phyloP scores from a whole-genome alignment of 2,888 invertebrate species.

The Nephrotoma appendiculata region DNA sequence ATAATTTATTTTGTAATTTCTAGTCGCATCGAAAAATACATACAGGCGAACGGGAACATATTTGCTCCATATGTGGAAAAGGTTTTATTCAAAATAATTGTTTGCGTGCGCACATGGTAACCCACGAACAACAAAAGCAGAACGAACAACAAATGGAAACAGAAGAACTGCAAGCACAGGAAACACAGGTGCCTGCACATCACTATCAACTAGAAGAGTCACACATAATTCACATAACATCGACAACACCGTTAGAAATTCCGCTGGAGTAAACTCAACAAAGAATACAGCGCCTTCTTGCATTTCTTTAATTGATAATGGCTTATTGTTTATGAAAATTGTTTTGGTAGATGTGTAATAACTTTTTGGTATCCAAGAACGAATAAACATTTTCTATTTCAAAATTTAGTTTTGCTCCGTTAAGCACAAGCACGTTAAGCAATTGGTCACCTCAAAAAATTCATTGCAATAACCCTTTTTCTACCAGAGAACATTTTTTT shows the following conservation, averaged over 20 bases:
- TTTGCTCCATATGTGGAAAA: conserved; percentile 8
- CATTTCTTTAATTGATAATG: background rate
- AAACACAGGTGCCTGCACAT: background rate
- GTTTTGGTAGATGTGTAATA: background rate
- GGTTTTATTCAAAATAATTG: conserved; percentile 5
- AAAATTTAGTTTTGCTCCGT: too few species aligned
- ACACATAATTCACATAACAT: background rate
- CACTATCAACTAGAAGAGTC: background rate
- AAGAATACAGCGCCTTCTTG: background rate
- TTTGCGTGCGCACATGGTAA: conserved; percentile 9
- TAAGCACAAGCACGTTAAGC: too few species aligned
- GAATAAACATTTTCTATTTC: background rate
- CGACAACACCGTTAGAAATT: background rate
- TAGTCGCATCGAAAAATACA: conserved; percentile 17
- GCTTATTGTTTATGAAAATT: background rate
- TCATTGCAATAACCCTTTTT: too few species aligned
- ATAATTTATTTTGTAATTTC: background rate
- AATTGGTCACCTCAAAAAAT: too few species aligned
- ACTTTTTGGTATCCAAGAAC: background rate
- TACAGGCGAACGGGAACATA: conserved; percentile 5
- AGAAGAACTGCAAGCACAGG: background rate
- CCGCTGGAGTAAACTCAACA: background rate
- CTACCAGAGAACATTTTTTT: background rate
- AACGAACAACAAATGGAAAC: background rate
- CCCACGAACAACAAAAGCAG: conserved; percentile 11